Base-by-base conservation (phyloP, 2,888 invertebrate genomes). In the Aricia artaxerxes region DNA sequence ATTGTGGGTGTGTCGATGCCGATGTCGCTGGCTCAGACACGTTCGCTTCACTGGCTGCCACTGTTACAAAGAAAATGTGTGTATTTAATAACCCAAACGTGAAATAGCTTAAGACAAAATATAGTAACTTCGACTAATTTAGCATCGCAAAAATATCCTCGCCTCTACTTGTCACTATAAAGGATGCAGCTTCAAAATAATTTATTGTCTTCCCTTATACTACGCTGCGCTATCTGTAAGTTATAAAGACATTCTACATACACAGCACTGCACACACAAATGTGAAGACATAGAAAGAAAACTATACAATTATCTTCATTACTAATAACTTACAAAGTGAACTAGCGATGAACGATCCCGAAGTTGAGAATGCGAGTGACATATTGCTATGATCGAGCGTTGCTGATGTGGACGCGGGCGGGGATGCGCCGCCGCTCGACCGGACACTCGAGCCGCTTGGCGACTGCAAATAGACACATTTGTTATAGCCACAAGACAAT, bases 341-440 rank as follows among this genome's bases (percentile, higher is more conserved):
- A 76, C 88, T 89, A 64, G 92, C 88, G 75, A 94, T 90, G 82
- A 93, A 94, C 0, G 93, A 93, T 3, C 93, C 93, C 0, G 93
- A 92, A 1, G 93, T 92, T 1, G 94, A 92, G 86, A 94, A 93
- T 0, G 94, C 92, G 13, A 93, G 85, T 0, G 93, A 92, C 77
- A 95, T 87, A 81, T 95, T 95, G 82, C 92, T 92, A 87, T 93
- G 91, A 78, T 95, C 95, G 3, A 95, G 87, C 0, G 95, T 93
- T 0, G 95, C 92, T 53, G 94, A 95, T 0, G 94, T 92, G 5
- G 94, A 92, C 1, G 94, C 93, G 13, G 90, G 95, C 82, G 90
- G 94, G 13, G 92, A 92, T 1, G 91, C 89, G 81, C 89, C 94
- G 79, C 89, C 89, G 82, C 90, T 87, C 9, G 95, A 93, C 44